These are phyloP conservation scores for Heliopora coerulea DNA, from an alignment of 92 coral and sea anemone genomes.

Conservation along the genomic window DNA sequence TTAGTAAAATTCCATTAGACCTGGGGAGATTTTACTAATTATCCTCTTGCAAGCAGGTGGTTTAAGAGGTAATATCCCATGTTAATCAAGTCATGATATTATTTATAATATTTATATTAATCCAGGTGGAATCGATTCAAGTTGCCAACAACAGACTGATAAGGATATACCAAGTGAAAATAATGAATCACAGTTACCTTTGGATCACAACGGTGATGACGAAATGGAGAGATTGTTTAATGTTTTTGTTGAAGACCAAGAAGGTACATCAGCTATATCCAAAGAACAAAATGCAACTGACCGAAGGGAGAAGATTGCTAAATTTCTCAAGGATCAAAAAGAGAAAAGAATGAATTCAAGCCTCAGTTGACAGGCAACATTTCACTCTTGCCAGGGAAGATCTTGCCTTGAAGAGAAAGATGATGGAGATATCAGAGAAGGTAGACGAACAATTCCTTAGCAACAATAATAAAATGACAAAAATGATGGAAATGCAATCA, in stretches of 20 bases:
- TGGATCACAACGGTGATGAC: constrained; percentile 13
- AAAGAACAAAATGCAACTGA: neutral
- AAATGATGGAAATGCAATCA: too few relatives aligned
- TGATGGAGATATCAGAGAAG: constrained; percentile 13
- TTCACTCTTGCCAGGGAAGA: constrained; percentile 11
- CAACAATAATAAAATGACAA: constrained; percentile 14
- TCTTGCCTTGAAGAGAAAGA: constrained; percentile 12
- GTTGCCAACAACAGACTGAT: too few relatives aligned
- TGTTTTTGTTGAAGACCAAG: neutral
- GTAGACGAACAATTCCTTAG: constrained; percentile 29
- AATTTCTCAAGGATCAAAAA: neutral
- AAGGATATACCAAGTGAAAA: too few relatives aligned
- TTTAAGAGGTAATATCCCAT: too few relatives aligned
- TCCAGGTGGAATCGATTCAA: too few relatives aligned
- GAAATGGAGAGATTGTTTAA: constrained; percentile 12
- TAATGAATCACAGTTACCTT: constrained; percentile 7
- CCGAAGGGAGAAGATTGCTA: neutral
- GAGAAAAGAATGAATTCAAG: constrained; percentile 2
- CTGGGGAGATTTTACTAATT: too few relatives aligned
- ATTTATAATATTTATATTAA: too few relatives aligned
- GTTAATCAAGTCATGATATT: too few relatives aligned
- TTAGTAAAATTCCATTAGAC: too few relatives aligned
- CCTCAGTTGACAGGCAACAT: constrained; percentile 11
- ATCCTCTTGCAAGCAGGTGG: too few relatives aligned
- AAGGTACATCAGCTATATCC: neutral